phyloP scores from a whole-genome alignment of 2,888 invertebrate species.

The Folsomia candida region DNA sequence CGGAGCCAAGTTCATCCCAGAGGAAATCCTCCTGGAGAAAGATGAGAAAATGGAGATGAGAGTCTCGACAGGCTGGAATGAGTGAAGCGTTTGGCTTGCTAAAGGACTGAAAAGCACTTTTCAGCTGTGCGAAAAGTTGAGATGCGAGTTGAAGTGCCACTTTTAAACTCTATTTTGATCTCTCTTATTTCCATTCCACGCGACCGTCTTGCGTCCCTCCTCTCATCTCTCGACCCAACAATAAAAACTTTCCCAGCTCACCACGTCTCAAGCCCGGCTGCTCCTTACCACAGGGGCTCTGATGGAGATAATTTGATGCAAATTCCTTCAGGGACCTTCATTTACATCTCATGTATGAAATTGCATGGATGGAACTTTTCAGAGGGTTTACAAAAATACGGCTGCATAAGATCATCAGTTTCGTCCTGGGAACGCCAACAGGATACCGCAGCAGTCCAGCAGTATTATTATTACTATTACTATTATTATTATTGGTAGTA shows the following conservation, averaged over 20 bases:
- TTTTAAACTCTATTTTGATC: slow-evolving; percentile 32
- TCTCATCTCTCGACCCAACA: not conserved
- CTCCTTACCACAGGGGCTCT: not conserved
- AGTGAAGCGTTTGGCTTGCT: slow-evolving; percentile 27
- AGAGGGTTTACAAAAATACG: no score
- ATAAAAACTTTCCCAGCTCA: not conserved
- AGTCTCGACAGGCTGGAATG: slow-evolving; percentile 19
- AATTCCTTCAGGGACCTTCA: not conserved
- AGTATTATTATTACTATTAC: no score
- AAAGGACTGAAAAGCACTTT: slow-evolving; percentile 50
- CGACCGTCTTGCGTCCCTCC: not conserved
- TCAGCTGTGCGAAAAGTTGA: slow-evolving; percentile 51
- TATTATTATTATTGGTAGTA: no score
- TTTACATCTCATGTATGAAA: not conserved
- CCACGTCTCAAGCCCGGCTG: not conserved
- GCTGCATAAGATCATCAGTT: no score
- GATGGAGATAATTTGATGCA: not conserved
- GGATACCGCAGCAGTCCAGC: no score
- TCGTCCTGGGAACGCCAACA: no score
- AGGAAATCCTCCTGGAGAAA: slow-evolving; percentile 4
- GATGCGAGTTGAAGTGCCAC: slow-evolving; percentile 48
- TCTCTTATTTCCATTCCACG: not conserved
- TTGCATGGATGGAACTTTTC: no score
- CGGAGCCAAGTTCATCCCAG: not conserved
- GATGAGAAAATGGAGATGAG: slow-evolving; percentile 38